Conservation (phyloP, 2,888 invertebrate species). For the Oscheius onirici region DNA sequence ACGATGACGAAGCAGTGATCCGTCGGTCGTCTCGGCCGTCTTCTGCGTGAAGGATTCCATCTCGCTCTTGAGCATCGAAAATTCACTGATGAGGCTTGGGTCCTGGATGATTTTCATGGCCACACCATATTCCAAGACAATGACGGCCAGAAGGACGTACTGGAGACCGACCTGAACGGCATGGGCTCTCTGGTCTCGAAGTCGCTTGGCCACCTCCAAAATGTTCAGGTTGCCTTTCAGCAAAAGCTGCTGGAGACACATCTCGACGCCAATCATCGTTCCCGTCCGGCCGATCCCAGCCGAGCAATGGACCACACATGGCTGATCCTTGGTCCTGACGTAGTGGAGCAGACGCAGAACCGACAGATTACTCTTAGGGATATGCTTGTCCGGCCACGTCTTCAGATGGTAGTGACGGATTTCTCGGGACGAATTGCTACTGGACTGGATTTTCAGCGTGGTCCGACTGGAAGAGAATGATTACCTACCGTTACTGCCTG, state of each 20-base stretch:
- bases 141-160: background rate
- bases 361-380: background rate
- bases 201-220: background rate
- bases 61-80: too few relatives aligned
- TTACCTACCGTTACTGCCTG: too few relatives aligned
- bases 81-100: too few relatives aligned
- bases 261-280: background rate
- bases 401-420: background rate
- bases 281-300: background rate
- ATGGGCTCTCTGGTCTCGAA: background rate
- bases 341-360: slow-evolving; percentile 3
- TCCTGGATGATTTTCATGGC: background rate
- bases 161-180: background rate
- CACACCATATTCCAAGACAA: background rate
- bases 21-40: too few relatives aligned
- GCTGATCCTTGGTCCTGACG: background rate
- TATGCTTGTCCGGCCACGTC: slow-evolving; percentile 2
- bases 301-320: background rate
- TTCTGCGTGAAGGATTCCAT: too few relatives aligned
- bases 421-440: too few relatives aligned
- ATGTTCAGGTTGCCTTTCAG: background rate
- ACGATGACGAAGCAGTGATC: too few relatives aligned
- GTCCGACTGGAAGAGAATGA: background rate
- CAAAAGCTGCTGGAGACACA: background rate
- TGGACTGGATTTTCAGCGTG: background rate